phyloP scores from a whole-genome alignment of 2,888 invertebrate genomes.

The Aleiodes testaceus region DNA sequence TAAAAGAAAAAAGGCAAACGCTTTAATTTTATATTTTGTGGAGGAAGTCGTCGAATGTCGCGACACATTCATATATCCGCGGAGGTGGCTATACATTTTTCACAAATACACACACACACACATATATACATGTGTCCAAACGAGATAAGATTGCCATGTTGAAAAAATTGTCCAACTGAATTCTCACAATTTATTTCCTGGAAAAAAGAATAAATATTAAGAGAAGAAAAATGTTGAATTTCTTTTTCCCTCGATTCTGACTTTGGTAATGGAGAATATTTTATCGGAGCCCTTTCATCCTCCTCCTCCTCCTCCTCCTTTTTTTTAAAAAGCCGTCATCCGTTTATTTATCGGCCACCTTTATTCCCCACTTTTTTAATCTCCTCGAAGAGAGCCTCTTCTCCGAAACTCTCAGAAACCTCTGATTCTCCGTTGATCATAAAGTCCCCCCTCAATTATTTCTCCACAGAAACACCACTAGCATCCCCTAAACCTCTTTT shows the following conservation, averaged over 20 bases:
- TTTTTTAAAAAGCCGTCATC: slow-evolving; percentile 3
- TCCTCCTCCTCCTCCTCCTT: neutral
- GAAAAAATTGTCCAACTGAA: slow-evolving; percentile 17
- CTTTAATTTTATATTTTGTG: slow-evolving; percentile 45
- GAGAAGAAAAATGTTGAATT: neutral
- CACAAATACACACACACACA: slow-evolving; percentile 22
- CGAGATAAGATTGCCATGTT: slow-evolving; percentile 13
- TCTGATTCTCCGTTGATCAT: slow-evolving; percentile 29
- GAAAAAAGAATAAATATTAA: neutral
- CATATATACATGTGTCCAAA: slow-evolving; percentile 4
- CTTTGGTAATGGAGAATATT: slow-evolving; percentile 4
- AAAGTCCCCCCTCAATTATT: slow-evolving; percentile 27
- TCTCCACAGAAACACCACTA: slow-evolving; percentile 7
- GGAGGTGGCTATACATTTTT: slow-evolving; percentile 25
- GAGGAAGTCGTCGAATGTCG: slow-evolving; percentile 29
- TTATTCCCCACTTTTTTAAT: slow-evolving; percentile 15
- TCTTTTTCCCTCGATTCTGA: neutral
- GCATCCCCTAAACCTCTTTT: neutral
- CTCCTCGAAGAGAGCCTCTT: slow-evolving; percentile 4
- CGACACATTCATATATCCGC: slow-evolving; percentile 40
- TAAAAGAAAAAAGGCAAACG: slow-evolving; percentile 14
- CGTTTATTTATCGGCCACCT: slow-evolving; percentile 29
- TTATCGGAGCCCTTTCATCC: slow-evolving; percentile 10
- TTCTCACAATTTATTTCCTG: slow-evolving; percentile 23
- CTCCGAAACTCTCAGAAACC: slow-evolving; percentile 19